Conservation (phyloP, 2,797 vertebrate species). For the Triplophysa bombifrons region DNA sequence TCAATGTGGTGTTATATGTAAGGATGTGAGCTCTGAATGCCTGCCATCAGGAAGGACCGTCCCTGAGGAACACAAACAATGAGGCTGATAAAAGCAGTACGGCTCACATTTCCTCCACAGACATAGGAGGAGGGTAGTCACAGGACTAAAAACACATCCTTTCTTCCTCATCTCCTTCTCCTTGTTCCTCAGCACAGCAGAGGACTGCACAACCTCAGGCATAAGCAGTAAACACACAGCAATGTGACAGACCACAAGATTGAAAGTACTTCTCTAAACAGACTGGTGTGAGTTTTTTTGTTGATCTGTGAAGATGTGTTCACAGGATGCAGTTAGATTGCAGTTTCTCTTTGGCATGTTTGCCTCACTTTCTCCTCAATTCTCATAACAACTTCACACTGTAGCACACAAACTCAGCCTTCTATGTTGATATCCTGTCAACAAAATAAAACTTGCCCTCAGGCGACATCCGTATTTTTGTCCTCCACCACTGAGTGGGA, state of each 20-base stretch:
- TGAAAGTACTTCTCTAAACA: constrained; percentile 37
- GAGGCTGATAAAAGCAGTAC: constrained; percentile 58
- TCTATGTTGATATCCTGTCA: not conserved
- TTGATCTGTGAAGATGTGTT: constrained; percentile 52
- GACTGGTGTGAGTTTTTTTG: constrained; percentile 52
- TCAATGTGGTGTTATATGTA: constrained; percentile 35
- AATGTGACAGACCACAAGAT: constrained; percentile 39
- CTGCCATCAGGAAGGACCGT: constrained; percentile 72
- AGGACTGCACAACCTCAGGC: constrained; percentile 10
- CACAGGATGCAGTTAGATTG: constrained; percentile 14
- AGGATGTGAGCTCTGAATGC: constrained; percentile 52
- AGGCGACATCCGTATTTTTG: not conserved
- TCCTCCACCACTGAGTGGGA: constrained; percentile 7
- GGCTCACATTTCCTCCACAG: constrained; percentile 60
- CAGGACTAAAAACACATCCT: constrained; percentile 57
- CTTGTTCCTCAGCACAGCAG: constrained; percentile 37
- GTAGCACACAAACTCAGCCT: constrained; percentile 6
- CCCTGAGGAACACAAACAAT: constrained; percentile 74
- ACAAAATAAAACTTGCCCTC: constrained; percentile 21
- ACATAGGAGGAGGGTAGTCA: constrained; percentile 29
- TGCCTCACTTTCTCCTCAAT: not conserved
- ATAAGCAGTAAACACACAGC: not conserved
- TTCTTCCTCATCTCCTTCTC: constrained; percentile 49
- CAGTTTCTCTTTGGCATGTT: constrained; percentile 46
- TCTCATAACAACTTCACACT: not conserved